Evolutionary conservation across 2,888 invertebrate species (phyloP), one percentile per base, ranked within the genome.

Genomic region (Minunthozetes semirufus): DNA sequence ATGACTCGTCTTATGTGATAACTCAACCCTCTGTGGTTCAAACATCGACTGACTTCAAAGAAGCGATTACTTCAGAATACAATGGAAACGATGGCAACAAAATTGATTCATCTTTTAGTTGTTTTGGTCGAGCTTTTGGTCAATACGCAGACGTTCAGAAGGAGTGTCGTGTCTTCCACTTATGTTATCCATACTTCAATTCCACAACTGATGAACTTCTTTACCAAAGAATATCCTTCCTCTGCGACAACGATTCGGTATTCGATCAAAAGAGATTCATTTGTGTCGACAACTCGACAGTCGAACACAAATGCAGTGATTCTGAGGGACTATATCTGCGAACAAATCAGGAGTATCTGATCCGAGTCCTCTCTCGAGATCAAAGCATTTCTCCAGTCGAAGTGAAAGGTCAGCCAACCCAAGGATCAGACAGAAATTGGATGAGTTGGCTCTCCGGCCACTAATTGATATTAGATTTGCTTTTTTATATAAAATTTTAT

Each of bases 261-360:
- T 68, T 68, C 42, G 42, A 68, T n/a, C 68, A 68, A 42, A 61
- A 61, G 33, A 61, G 46, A 5, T 70, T 70, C 70, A 70, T 70
- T 13, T 70, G 70, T 46, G 70, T 17, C 25, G 46, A 70, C 5
- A 70, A 70, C 70, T 70, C 70, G 15, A 70, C 70, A 0, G 25
- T 70, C 27, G 70, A 70, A 1, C 70, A 70, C 70, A 70, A 70
- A 25, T 70, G 70, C 25, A 70, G 46, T 25, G 70, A 70, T 38
- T 70, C 70, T 11, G 25, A 11, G n/a, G 46, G 0, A 1, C 38
- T 70, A 0, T 70, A 70, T 56, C 0, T 56, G 1, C 25, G 17
- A 38, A 68, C 70, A 48, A 70, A 70, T 38, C 48, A 70, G 17
- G 70, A 70, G 25, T 70, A 48, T 17, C 17, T 70, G 48, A 70